Base-by-base conservation (phyloP, 2,113 vertebrate genomes). In the Entomyzon cyanotis region DNA sequence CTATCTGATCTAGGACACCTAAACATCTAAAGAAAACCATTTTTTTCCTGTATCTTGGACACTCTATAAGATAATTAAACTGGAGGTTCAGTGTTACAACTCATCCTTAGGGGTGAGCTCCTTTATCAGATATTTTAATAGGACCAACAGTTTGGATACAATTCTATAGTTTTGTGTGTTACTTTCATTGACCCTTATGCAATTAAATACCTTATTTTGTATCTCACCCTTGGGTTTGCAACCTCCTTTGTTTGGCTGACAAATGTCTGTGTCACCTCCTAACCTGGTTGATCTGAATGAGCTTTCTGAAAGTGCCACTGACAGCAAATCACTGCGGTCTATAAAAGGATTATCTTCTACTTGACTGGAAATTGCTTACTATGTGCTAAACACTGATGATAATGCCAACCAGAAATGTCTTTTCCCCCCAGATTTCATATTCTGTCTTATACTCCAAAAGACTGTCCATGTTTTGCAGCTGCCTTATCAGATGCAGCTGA, bases 401-500 rank as follows among this genome's bases (percentile, higher is more conserved):
- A 93, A 74, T 9, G 25, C 56, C 52, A 56, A 31, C 30, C 47
- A 86, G 90, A 83, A 74, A 74, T 24, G 18, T 2, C 20, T 39
- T 74, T 55, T 33, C 6, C 12, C n/a, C 28, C 23, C 11, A 14
- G 47, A 83, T 50, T 84, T 74, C 68, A 59, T 91, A 35, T 63
- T 85, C 69, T 79, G 46, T 85, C 13, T 90, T 77, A 39, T 58
- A n/a, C 89, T 86, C 63, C 52, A 84, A 93, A 94, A 84, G 46
- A 55, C 46, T 1, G 1, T 41, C 39, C 9, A 6, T 87, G 55
- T 90, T 87, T 80, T 82, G 60, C 87, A 91, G 67, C 79, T 93
- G 86, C 70, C 68, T 91, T 90, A 70, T 90, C 55, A 77, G 74
- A 93, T 37, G 71, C 46, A 88, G 79, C 63, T 83, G 82, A 93